Conservation (phyloP, 2,113 vertebrate genomes). For the Pristiophorus japonicus region DNA sequence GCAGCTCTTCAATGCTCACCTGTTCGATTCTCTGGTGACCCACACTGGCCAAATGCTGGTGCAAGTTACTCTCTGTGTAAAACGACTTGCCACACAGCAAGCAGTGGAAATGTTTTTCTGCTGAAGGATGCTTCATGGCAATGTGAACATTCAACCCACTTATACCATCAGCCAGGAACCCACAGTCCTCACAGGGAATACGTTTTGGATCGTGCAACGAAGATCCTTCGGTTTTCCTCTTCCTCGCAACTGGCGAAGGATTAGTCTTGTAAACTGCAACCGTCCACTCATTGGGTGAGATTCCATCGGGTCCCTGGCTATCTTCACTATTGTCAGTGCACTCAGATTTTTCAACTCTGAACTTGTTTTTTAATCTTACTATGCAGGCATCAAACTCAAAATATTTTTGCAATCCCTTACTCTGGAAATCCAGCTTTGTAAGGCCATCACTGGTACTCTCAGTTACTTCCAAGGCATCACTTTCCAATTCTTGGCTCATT, state of each 20-base stretch:
- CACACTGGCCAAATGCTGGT: constrained; percentile 88
- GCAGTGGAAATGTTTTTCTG: constrained; percentile 94
- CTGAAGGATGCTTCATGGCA: constrained; percentile 94
- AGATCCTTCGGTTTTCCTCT: constrained; percentile 55
- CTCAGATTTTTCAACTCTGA: constrained; percentile 54
- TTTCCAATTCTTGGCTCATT: constrained; percentile 49
- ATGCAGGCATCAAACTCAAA: constrained; percentile 79
- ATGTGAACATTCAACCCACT: constrained; percentile 95
- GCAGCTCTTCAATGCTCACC: constrained; percentile 84
- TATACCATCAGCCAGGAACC: constrained; percentile 89
- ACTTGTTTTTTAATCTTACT: constrained; percentile 66
- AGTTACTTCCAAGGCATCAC: constrained; percentile 52
- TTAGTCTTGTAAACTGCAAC: constrained; percentile 47
- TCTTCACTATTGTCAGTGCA: constrained; percentile 50
- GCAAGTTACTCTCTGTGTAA: constrained; percentile 92
- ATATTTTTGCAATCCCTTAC: constrained; percentile 50
- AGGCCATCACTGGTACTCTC: constrained; percentile 48
- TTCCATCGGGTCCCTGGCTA: constrained; percentile 41
- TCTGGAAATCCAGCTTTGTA: constrained; percentile 39
- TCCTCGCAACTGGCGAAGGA: constrained; percentile 48
- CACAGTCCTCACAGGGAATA: constrained; percentile 91
- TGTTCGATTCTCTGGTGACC: constrained; percentile 86
- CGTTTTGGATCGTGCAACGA: constrained; percentile 53
- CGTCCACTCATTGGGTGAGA: constrained; percentile 44
- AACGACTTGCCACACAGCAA: constrained; percentile 94